Base-by-base conservation (phyloP, 2,888 invertebrate species). In the Orthosia incerta region DNA sequence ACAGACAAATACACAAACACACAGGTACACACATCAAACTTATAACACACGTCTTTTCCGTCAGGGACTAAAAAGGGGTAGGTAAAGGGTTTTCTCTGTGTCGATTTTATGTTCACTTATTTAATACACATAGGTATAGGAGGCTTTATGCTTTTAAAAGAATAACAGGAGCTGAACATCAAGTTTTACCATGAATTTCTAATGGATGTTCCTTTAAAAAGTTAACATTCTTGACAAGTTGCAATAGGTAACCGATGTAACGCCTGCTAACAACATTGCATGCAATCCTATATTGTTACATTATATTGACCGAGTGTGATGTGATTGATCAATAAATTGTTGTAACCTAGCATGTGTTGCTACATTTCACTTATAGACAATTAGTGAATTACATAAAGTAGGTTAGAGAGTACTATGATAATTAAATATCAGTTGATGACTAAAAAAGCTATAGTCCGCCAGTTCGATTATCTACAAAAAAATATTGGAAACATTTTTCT, bases 371-470 rank as follows among this genome's bases (percentile, higher is more conserved):
- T 23, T 31, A 31, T 15, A 23, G 48, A 72, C 48, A 63, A 73
- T 72, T 48, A 64, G 39, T 26, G 48, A 64, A 64, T 73, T 39
- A 64, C 48, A 20, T 56, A 64, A 64, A 64, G 64, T 74, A 45
- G 64, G 55, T 74, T 39, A 72, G 11, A 48, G 31, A 63, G 13
- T 73, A 13, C 39, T 39, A 4, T 9, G 46, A 73, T 7, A 11
- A 39, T 68, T 31, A 56, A 31, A 31, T 31, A 55, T 55, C 15
- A 65, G 0, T 23, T 20, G 9, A 39, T 39, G 39, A 39, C 39
- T 31, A 31, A 39, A 39, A 31, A 39, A 39, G 4, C 9, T 39
- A 39, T 39, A 39, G 39, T 39, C 9, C 39, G 39, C 4, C 39
- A 7, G 39, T 7, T 39, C 1, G 39, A 9, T 39, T 9, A n/a